A percentile compares a stretch with the other conserved stretches of the same genome.
phyloP scores from a whole-genome alignment of 64 coral and sea anemone species.

The Montipora efflorescens region DNA sequence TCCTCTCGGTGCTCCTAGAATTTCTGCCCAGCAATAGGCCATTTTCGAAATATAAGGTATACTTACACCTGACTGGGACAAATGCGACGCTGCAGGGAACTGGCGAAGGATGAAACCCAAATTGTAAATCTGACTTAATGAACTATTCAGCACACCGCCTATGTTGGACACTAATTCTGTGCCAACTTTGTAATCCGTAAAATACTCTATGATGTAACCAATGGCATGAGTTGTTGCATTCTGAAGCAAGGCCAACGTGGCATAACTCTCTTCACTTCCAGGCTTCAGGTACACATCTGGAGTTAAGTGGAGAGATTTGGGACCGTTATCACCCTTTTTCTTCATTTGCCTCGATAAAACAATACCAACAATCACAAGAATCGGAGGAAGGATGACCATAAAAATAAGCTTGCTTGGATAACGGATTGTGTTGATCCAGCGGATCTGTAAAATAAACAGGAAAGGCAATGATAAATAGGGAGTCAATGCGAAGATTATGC shows the following conservation, averaged over 20 bases:
- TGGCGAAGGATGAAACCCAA: conserved; percentile 71
- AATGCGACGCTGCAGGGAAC: conserved; percentile 48
- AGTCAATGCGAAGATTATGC: no score
- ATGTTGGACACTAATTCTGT: conserved; percentile 45
- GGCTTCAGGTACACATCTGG: conserved; percentile 73
- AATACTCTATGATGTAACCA: conserved; percentile 49
- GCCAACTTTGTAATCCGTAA: conserved; percentile 68
- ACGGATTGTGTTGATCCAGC: conserved; percentile 71
- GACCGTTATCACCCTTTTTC: not conserved
- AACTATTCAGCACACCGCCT: conserved; percentile 48
- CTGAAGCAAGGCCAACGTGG: conserved; percentile 55
- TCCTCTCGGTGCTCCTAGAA: no score
- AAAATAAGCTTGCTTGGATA: conserved; percentile 77
- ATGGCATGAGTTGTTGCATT: conserved; percentile 70
- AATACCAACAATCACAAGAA: conserved; percentile 69
- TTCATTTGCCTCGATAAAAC: conserved; percentile 24
- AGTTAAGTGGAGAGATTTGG: conserved; percentile 26
- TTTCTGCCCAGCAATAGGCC: no score
- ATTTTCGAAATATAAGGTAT: no score
- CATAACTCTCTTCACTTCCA: conserved; percentile 60
- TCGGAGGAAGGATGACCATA: conserved; percentile 72
- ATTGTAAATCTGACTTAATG: conserved; percentile 7
- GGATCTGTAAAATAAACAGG: conserved; percentile 49
- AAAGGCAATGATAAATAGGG: not conserved
- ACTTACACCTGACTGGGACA: not conserved